Evolutionary conservation across 2,113 vertebrate genomes (phyloP).

Genomic region (Rissa tridactyla): DNA sequence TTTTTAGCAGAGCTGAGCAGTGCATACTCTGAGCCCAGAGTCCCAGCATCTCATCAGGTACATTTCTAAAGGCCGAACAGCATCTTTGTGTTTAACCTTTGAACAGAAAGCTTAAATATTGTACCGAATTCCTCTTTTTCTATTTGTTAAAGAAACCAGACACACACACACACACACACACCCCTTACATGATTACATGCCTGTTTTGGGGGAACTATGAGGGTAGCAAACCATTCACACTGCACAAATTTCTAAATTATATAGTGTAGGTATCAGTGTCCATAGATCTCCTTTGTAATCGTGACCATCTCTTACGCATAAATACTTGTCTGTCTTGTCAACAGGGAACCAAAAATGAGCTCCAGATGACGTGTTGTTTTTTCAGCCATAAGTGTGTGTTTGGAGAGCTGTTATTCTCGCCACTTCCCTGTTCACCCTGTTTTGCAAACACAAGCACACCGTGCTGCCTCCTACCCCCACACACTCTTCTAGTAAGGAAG

Average conservation of each 20-base stretch:
- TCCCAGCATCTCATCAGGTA: not conserved
- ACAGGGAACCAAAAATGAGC: rapidly evolving
- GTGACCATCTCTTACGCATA: not conserved
- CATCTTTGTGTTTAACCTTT: not conserved
- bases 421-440: not conserved
- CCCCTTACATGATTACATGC: not conserved
- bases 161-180: not conserved
- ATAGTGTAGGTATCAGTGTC: not conserved
- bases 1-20: not conserved
- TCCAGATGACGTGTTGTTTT: not conserved
- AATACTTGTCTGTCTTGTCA: not conserved
- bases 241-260: not conserved
- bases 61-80: not conserved
- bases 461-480: not conserved
- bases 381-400: not conserved
- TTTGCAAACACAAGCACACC: not conserved
- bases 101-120: not conserved
- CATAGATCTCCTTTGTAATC: not conserved
- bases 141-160: not conserved
- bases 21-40: not conserved
- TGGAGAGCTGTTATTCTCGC: not conserved
- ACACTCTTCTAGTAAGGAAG: not conserved
- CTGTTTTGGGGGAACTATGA: not conserved
- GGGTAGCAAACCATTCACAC: not conserved
- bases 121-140: not conserved